Evolutionary conservation across 1,140 invertebrate species (phyloP), one percentile per base, ranked within the genome.

Genomic region (Calephelis nemesis): DNA sequence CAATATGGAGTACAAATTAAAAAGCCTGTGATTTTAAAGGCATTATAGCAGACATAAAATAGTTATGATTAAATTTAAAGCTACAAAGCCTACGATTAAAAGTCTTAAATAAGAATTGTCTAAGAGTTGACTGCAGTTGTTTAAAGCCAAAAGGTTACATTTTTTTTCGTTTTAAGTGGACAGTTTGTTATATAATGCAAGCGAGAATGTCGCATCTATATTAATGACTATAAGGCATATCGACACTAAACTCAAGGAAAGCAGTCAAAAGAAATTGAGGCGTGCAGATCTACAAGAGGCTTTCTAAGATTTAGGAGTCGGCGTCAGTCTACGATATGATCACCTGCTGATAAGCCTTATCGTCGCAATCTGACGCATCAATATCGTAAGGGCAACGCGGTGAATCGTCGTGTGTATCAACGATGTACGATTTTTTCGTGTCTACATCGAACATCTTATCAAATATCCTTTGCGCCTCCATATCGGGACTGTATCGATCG

Each of bases 371-470:
- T 75, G 89, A 91, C 81, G 85, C 79, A 73, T 91, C 89, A 74
- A 91, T 87, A 87, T 90, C 89, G 77, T 88, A 91, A 81, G 78
- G 84, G 84, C 84, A 88, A 75, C 85, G 86, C 72, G 89, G 84
- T 72, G 87, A 85, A 77, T 85, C 84, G 72, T 83, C 84, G 75
- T 87, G 83, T 54, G 82, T 79, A 82, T 86, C 83, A 71, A 81
- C 79, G 74, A 88, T 81, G 82, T 84, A 91, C 69, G 84, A 87
- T 74, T 83, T 90, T 90, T 90, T 91, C 74, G 85, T 78, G 74
- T 90, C 89, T 69, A 88, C 84, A 82, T 90, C 88, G 83, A 92
- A 92, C 88, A 92, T 92, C 88, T 92, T 92, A 90, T 92, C 90
- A 85, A 92, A 92, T 71, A 92, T 90, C 85, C 87, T 83, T 85